Conservation (phyloP, 2,888 invertebrate species). For the Eristalinus aeneus region DNA sequence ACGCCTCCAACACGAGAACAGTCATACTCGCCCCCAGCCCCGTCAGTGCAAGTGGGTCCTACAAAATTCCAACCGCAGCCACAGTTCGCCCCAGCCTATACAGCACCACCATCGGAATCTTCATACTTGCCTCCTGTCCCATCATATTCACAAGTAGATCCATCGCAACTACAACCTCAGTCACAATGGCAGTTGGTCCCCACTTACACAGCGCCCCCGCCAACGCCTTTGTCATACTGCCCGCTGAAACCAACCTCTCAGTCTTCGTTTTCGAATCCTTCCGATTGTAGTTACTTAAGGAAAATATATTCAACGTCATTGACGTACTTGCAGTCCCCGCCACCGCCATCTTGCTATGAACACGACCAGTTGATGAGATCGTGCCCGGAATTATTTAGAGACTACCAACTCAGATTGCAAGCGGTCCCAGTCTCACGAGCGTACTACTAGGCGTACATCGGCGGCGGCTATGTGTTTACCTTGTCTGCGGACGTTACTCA, state of each 20-base stretch:
- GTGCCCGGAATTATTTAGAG: constrained; percentile 65
- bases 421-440: constrained; percentile 36
- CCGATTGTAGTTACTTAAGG: constrained; percentile 36
- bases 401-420: constrained; percentile 4
- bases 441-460: constrained; percentile 47
- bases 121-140: constrained; percentile 44
- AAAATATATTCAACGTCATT: constrained; percentile 54
- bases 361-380: constrained; percentile 57
- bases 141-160: constrained; percentile 24
- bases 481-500: constrained; percentile 20
- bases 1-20: background rate
- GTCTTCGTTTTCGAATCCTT: background rate
- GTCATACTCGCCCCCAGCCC: constrained; percentile 20
- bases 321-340: constrained; percentile 55
- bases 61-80: background rate
- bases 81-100: background rate
- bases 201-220: constrained; percentile 20
- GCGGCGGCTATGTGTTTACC: constrained; percentile 1
- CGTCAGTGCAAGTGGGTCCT: background rate
- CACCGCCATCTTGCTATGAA: constrained; percentile 6
- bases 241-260: background rate
- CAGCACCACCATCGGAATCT: constrained; percentile 3
- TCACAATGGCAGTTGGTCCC: too few relatives aligned
- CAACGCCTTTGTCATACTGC: background rate
- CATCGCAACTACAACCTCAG: constrained; percentile 29